Conservation (phyloP, 1,140 invertebrate genomes). For the Hylaeus anthracinus region DNA sequence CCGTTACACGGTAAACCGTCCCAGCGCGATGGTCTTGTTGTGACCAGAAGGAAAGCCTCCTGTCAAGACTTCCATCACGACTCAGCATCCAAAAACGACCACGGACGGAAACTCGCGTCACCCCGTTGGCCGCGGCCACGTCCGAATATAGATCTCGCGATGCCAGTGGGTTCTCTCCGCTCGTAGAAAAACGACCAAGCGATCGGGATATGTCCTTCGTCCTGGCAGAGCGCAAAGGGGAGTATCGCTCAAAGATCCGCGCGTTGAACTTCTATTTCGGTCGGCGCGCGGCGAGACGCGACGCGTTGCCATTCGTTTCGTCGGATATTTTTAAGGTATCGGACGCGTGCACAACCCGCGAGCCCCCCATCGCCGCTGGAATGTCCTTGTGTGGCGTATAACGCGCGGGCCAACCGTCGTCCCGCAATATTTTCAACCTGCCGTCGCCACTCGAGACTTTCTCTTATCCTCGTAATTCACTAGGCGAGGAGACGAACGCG, state of each 20-base stretch:
- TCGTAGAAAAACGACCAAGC: neutral
- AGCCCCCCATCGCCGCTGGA: conserved; percentile 4
- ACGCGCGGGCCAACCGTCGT: conserved; percentile 11
- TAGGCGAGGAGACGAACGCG: neutral
- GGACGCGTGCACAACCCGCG: conserved; percentile 15
- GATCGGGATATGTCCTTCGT: conserved; percentile 24
- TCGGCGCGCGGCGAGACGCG: neutral
- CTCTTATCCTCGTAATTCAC: conserved; percentile 42
- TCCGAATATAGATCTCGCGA: neutral
- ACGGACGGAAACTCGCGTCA: neutral
- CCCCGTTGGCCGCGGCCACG: neutral
- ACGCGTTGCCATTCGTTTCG: conserved; percentile 24
- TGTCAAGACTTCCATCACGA: conserved; percentile 13
- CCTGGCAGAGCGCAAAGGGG: conserved; percentile 7
- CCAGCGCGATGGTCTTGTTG: neutral
- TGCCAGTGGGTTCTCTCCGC: neutral
- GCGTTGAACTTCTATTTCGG: conserved; percentile 30
- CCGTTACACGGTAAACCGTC: neutral
- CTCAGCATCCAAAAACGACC: neutral
- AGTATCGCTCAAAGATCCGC: conserved; percentile 10
- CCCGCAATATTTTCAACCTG: conserved; percentile 49
- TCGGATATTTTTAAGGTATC: conserved; percentile 57
- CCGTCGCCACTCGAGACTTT: conserved; percentile 34
- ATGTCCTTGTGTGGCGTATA: conserved; percentile 21
- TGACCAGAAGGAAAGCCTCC: neutral